A percentile compares a stretch with the other conserved stretches of the same genome.
Conservation (phyloP, 2,797 vertebrate genomes). For the Diceros bicornis region DNA sequence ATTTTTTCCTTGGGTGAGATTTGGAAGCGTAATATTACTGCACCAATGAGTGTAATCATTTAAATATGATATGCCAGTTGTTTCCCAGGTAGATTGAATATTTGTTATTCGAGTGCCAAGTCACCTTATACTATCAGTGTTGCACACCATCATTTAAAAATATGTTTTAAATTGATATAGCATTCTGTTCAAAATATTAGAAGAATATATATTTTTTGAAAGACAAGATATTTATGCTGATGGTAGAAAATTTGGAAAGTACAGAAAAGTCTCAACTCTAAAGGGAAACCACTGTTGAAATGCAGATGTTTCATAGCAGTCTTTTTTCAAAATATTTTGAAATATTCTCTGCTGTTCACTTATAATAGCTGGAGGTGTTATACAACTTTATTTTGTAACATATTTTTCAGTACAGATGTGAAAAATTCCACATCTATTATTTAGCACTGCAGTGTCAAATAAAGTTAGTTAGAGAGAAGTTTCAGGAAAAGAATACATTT, state of each 20-base stretch:
- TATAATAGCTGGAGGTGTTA: slow-evolving; percentile 73
- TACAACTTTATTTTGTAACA: slow-evolving; percentile 71
- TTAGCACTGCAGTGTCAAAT: slow-evolving; percentile 73
- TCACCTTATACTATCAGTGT: not conserved
- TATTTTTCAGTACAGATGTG: slow-evolving; percentile 44
- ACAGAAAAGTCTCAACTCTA: not conserved
- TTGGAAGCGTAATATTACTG: not conserved
- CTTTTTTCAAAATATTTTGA: slow-evolving; percentile 57
- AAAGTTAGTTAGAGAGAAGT: slow-evolving; percentile 72
- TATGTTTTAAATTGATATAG: not conserved
- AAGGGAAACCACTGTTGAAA: not conserved
- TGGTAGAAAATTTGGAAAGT: not conserved
- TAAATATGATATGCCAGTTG: not conserved
- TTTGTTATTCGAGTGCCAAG: not conserved
- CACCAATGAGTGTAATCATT: not conserved
- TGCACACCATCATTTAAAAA: not conserved
- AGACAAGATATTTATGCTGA: not conserved
- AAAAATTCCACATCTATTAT: slow-evolving; percentile 81
- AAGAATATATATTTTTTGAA: not conserved
- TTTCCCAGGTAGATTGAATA: not conserved
- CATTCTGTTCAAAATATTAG: not conserved
- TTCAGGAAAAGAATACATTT: slow-evolving; percentile 25
- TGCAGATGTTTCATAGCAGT: not conserved
- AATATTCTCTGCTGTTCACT: slow-evolving; percentile 51
- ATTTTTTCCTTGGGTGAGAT: not conserved